Base-by-base conservation (phyloP, 2,888 invertebrate genomes). In the Agrotis exclamationis region DNA sequence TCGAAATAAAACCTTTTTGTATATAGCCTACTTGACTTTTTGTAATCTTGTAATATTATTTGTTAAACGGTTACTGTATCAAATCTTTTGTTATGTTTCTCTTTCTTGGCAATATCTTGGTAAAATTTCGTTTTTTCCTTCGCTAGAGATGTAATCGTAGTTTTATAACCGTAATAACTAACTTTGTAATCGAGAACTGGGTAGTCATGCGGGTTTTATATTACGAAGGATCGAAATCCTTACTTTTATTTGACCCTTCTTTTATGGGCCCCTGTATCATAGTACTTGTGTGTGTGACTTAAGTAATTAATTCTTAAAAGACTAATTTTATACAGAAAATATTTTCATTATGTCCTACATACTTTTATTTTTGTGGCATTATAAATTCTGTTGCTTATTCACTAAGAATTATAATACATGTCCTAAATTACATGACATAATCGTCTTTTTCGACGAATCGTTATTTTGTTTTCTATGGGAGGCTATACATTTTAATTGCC, bases 111-210 rank as follows among this genome's bases (percentile, higher is more conserved):
- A 59, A 62, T 45, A 63, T 64, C 54, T 66, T 70, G 28, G 70
- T 70, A 67, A 58, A 56, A 63, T 68, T 20, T 28, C 48, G 11
- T 53, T 56, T 71, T 71, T 69, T 53, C 48, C 48, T 64, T 72
- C 51, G 58, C 54, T 22, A 54, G 39, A 70, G 74, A 78, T 70
- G 64, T 80, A 75, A 85, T 85, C 81, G 74, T 67, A 33, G 68
- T 68, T 83, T 85, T 85, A 79, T 77, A 74, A 74, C 85, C 76
- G 79, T 76, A 85, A 84, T 84, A 83, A 83, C 73, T 84, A 81
- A 79, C 81, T 73, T 72, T 72, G 83, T 81, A 85, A 83, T 85
- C 79, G 76, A 75, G 69, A 71, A 51, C 69, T 80, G 81, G 74
- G 81, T 70, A 74, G 70, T 74, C 75, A 83, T 83, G 84, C 85